These are phyloP conservation scores for Epinotia demarniana DNA, from an alignment of 2,888 invertebrate genomes.

Conservation along the genomic window DNA sequence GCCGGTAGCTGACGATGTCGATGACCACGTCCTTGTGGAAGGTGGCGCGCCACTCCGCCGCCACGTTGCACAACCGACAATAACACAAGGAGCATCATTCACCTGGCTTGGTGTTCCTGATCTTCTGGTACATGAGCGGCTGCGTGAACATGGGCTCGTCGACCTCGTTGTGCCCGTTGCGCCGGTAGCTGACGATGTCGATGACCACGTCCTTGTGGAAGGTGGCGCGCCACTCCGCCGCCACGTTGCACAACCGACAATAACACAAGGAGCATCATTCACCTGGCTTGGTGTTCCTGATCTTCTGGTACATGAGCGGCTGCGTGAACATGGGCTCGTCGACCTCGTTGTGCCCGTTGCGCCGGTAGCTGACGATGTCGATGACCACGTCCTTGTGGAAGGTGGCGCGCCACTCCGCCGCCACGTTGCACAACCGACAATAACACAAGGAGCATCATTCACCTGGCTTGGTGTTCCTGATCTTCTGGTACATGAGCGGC, in stretches of 20 bases:
- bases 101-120: constrained; percentile 91
- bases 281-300: constrained; percentile 91
- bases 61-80: constrained; percentile 95
- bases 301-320: constrained; percentile 98
- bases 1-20: constrained; percentile 96
- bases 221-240: constrained; percentile 96
- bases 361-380: constrained; percentile 96
- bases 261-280: too few species aligned
- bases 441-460: too few species aligned
- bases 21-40: constrained; percentile 98
- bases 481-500: constrained; percentile 98
- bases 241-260: constrained; percentile 95
- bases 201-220: constrained; percentile 98
- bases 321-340: constrained; percentile 99
- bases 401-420: constrained; percentile 96
- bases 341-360: constrained; percentile 98
- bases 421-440: constrained; percentile 95
- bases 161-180: constrained; percentile 98
- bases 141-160: constrained; percentile 99
- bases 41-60: constrained; percentile 96
- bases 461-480: constrained; percentile 91
- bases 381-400: constrained; percentile 98
- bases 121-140: constrained; percentile 98
- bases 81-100: too few species aligned
- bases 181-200: constrained; percentile 96